Conservation (phyloP, 2,888 invertebrate genomes). For the Allygus modestus region DNA sequence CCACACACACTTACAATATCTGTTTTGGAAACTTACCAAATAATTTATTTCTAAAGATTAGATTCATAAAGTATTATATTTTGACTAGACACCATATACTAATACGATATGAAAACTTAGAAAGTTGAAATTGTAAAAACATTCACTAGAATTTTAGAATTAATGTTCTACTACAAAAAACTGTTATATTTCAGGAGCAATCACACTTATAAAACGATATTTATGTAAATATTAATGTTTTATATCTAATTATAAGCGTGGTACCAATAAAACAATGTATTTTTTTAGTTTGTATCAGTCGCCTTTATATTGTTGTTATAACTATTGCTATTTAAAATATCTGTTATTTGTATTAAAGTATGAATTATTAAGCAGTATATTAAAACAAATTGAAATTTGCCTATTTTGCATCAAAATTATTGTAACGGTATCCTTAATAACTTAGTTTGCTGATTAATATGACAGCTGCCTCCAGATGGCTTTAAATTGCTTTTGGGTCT, state of each 20-base stretch:
- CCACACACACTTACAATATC: no score
- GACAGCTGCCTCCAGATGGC: no score
- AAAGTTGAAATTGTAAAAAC: background rate
- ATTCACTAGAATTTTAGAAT: background rate
- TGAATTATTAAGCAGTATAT: conserved; percentile 15
- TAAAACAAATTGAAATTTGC: background rate
- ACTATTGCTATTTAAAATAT: conserved; percentile 12
- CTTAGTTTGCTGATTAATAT: no score
- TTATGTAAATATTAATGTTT: conserved; percentile 37
- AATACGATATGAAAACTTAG: background rate
- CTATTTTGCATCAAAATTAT: background rate
- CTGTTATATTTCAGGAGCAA: no score
- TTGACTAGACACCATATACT: background rate
- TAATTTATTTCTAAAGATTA: background rate
- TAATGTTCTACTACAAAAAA: no score
- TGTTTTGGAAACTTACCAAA: no score
- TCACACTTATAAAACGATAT: background rate
- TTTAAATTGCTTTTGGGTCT: no score
- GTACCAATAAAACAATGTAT: background rate
- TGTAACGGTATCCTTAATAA: no score
- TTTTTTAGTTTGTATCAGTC: background rate
- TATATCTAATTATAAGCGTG: conserved; percentile 36
- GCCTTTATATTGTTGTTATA: background rate
- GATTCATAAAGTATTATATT: background rate
- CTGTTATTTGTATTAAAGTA: conserved; percentile 16